Evolutionary conservation across 2,113 vertebrate genomes (phyloP).

Genomic region (Zootoca vivipara): DNA sequence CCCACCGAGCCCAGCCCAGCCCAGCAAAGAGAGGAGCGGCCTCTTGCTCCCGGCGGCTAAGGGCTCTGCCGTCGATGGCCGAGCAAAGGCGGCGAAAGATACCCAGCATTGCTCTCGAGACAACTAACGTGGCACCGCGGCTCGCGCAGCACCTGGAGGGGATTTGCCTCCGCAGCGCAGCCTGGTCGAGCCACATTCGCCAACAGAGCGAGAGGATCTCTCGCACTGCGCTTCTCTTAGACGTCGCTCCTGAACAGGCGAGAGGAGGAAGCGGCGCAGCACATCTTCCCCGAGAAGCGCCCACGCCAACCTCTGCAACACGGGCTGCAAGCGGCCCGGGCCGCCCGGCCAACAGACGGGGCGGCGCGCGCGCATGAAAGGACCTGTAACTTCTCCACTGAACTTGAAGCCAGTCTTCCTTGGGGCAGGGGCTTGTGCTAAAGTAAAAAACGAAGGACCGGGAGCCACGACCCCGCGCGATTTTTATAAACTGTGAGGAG

Average conservation of each 20-base stretch:
- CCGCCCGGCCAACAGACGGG: neutral
- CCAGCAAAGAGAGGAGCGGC: neutral
- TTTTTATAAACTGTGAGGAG: accelerated
- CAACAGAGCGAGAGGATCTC: slow-evolving; percentile 71
- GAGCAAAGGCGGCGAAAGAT: slow-evolving; percentile 34
- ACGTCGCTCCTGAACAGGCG: accelerated
- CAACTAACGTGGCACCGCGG: slow-evolving; percentile 77
- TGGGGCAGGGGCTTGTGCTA: too few relatives aligned
- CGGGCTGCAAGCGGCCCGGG: neutral
- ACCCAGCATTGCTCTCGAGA: slow-evolving; percentile 46
- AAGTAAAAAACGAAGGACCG: neutral
- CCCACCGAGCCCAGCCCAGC: neutral
- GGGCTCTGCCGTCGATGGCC: neutral
- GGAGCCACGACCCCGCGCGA: neutral
- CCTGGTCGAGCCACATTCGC: slow-evolving; percentile 74
- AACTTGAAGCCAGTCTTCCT: neutral
- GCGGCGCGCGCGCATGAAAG: neutral
- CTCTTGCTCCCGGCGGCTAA: neutral
- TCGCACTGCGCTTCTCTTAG: slow-evolving; percentile 57
- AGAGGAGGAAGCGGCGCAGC: neutral
- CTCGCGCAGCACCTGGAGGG: slow-evolving; percentile 79
- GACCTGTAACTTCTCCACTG: neutral
- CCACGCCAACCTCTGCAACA: neutral
- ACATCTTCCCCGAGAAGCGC: neutral
- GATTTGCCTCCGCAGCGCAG: slow-evolving; percentile 71